Percentiles rank a stretch among this genome's conserved stretches.
Evolutionary conservation across 2,888 invertebrate genomes (phyloP).

Genomic region (Hyles lineata): DNA sequence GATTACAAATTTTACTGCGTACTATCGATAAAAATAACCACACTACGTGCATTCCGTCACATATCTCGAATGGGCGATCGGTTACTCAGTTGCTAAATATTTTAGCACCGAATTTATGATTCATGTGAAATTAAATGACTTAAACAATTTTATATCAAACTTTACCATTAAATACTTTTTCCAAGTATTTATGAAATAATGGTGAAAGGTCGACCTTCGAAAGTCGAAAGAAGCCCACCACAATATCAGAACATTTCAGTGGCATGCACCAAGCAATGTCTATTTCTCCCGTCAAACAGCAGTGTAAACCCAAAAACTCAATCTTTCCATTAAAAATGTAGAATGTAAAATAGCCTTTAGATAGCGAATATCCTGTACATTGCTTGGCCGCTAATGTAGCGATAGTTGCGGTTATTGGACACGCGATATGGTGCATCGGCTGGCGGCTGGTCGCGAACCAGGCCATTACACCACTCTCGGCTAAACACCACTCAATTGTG

Average conservation of each 20-base stretch:
- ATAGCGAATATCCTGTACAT: neutral
- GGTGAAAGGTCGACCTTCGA: too few relatives aligned
- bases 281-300: too few relatives aligned
- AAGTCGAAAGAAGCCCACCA: too few relatives aligned
- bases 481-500: neutral
- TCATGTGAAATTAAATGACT: too few relatives aligned
- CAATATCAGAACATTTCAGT: too few relatives aligned
- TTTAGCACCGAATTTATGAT: too few relatives aligned
- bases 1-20: neutral
- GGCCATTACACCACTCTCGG: neutral
- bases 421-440: conserved; percentile 32
- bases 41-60: neutral
- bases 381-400: neutral
- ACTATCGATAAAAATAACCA: neutral
- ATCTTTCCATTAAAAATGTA: neutral
- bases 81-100: too few relatives aligned
- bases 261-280: too few relatives aligned
- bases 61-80: neutral
- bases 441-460: neutral
- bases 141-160: too few relatives aligned
- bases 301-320: too few relatives aligned
- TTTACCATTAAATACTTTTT: too few relatives aligned
- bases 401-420: conserved; percentile 27
- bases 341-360: neutral
- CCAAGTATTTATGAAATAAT: too few relatives aligned